These are phyloP conservation scores for Enteromius afrohamiltoni DNA, from an alignment of 2,797 vertebrate species.

Conservation along the genomic window DNA sequence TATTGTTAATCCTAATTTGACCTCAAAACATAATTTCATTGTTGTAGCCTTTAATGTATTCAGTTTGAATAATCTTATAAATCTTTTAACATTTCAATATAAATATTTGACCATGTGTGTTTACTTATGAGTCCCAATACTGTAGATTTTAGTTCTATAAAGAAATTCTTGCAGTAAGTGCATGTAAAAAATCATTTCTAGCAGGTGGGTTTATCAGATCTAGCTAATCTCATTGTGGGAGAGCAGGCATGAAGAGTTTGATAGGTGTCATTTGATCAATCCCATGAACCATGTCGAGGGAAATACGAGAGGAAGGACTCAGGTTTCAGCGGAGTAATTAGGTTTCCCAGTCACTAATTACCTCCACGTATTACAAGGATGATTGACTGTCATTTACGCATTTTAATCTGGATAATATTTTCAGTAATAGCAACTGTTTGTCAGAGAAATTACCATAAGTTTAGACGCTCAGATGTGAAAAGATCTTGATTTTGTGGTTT, in stretches of 20 bases:
- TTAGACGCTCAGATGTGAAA: background rate
- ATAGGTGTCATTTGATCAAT: conserved; percentile 85
- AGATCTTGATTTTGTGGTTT: conserved; percentile 12
- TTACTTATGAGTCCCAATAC: background rate
- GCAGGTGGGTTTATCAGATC: conserved; percentile 33
- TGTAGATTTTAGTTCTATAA: background rate
- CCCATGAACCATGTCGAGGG: conserved; percentile 81
- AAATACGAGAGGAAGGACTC: conserved; percentile 83
- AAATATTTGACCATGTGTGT: too few relatives aligned
- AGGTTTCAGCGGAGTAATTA: conserved; percentile 89
- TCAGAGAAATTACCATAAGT: conserved; percentile 10
- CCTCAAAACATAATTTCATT: background rate
- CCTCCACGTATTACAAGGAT: conserved; percentile 84
- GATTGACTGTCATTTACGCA: conserved; percentile 87
- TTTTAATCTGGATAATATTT: conserved; percentile 78
- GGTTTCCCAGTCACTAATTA: conserved; percentile 86
- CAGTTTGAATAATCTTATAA: too few relatives aligned
- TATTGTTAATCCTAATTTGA: background rate
- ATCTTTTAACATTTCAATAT: too few relatives aligned
- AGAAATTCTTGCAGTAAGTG: background rate
- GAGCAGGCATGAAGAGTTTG: conserved; percentile 75
- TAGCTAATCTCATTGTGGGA: conserved; percentile 52
- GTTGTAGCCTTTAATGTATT: background rate
- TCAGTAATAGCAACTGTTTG: conserved; percentile 50
- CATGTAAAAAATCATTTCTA: background rate